Evolutionary conservation across 2,797 vertebrate species (phyloP).

Genomic region (Sternotherus odoratus): DNA sequence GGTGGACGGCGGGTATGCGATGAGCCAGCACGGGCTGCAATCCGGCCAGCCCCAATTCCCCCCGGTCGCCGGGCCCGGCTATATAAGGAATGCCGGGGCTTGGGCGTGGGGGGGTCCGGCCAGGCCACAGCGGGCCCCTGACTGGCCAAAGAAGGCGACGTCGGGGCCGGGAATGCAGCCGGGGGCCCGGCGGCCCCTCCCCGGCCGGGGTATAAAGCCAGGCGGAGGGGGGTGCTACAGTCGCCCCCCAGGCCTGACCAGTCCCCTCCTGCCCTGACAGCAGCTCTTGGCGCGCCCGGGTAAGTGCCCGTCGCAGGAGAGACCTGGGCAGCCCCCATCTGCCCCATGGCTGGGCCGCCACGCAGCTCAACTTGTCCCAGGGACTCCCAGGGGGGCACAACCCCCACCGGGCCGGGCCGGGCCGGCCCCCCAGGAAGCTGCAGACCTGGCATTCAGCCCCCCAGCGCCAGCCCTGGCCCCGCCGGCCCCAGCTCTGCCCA

Average conservation of each 20-base stretch:
- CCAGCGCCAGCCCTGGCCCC: background rate
- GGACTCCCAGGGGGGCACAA: no score
- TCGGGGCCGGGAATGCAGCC: background rate
- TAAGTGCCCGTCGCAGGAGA: background rate
- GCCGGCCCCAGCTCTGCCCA: no score
- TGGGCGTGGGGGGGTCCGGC: background rate
- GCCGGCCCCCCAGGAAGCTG: background rate
- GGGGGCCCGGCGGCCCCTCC: background rate
- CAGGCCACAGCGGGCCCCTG: background rate
- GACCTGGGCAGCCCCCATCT: no score
- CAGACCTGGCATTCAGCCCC: background rate
- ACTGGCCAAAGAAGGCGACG: conserved; percentile 29
- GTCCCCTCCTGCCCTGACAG: background rate
- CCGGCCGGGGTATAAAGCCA: conserved; percentile 15
- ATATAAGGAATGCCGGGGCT: conserved; percentile 17
- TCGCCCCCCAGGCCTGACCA: background rate
- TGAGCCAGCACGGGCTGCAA: conserved; percentile 25
- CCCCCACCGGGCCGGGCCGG: no score
- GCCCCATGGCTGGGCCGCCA: no score
- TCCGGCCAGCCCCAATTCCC: conserved; percentile 29
- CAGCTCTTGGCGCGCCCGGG: background rate
- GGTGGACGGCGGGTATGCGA: background rate
- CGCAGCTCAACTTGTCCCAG: no score
- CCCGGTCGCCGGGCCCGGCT: conserved; percentile 9
- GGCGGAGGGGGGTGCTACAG: background rate